A percentile compares a stretch with the other conserved stretches of the same genome.
Conservation (phyloP, 2,113 vertebrate genomes). For the Nyctibius bracteatus region DNA sequence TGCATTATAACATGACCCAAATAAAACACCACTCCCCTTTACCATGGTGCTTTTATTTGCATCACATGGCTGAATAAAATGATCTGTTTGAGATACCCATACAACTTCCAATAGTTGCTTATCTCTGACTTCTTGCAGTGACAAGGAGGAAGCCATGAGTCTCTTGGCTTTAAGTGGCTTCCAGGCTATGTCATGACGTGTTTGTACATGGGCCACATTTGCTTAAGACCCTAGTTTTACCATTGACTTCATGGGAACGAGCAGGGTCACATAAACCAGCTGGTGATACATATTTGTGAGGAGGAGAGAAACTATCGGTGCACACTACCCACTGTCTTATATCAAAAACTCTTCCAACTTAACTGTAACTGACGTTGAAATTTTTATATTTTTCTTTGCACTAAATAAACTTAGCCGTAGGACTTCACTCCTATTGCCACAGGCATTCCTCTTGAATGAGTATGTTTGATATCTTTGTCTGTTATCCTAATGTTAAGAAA, state of each 20-base stretch:
- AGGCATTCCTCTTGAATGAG: constrained; percentile 28
- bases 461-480: background rate
- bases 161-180: background rate
- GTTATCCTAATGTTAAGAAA: constrained; percentile 10
- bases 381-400: constrained; percentile 33
- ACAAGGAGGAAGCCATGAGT: background rate
- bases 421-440: background rate
- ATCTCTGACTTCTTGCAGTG: background rate
- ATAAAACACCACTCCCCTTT: background rate
- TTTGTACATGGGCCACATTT: background rate
- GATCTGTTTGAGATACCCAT: background rate
- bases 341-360: constrained; percentile 66
- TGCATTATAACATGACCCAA: background rate
- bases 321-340: constrained; percentile 42
- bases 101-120: background rate
- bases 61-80: background rate
- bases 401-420: constrained; percentile 14
- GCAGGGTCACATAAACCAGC: constrained; percentile 44
- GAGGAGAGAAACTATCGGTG: constrained; percentile 23
- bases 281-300: constrained; percentile 40
- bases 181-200: background rate
- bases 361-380: constrained; percentile 40
- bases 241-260: constrained; percentile 31
- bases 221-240: constrained; percentile 24
- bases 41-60: background rate